Percentiles rank a stretch among this genome's conserved stretches.
Evolutionary conservation across 2,113 vertebrate species (phyloP).

Genomic region (Gambusia holbrooki): DNA sequence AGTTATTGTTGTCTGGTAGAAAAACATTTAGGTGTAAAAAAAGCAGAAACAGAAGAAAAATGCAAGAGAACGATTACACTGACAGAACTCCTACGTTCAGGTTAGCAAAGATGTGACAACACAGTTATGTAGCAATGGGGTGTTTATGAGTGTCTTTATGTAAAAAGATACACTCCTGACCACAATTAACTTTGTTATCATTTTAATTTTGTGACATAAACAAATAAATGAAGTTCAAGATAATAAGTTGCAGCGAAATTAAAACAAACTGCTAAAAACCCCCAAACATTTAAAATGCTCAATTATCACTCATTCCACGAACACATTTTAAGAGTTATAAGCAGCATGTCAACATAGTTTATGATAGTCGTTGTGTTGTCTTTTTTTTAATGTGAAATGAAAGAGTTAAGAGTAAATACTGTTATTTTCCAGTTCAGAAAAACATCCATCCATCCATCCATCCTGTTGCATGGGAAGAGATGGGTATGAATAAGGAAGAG

Average conservation of each 20-base stretch:
- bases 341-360: background rate
- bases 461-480: too few relatives aligned
- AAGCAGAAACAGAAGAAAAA: too few relatives aligned
- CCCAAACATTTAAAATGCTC: background rate
- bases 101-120: background rate
- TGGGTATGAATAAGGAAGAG: too few relatives aligned
- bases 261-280: too few relatives aligned
- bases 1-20: too few relatives aligned
- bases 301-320: background rate
- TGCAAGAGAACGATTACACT: too few relatives aligned
- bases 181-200: too few relatives aligned
- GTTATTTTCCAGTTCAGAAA: background rate
- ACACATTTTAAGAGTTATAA: background rate
- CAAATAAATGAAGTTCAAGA: background rate
- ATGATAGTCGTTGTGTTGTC: background rate
- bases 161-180: too few relatives aligned
- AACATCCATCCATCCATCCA: background rate
- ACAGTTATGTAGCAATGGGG: background rate
- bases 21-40: too few relatives aligned
- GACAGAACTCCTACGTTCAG: too few relatives aligned
- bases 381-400: background rate
- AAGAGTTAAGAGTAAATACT: background rate
- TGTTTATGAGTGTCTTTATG: background rate
- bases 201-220: background rate
- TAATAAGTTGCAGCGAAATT: too few relatives aligned